Evolutionary conservation across 2,113 vertebrate genomes (phyloP).

Genomic region (Nannospalax galili): DNA sequence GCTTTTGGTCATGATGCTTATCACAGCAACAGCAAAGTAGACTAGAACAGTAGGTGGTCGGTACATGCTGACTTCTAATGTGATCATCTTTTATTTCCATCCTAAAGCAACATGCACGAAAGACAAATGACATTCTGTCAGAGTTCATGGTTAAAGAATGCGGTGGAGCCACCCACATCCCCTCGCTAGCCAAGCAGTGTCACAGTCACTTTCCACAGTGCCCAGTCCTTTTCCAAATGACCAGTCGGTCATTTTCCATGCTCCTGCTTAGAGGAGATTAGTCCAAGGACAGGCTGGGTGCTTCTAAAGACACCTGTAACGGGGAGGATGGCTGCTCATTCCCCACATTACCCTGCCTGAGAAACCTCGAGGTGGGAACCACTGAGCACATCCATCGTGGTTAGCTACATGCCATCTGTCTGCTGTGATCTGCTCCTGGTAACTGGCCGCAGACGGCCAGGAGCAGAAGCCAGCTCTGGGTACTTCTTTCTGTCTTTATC

Average conservation of each 20-base stretch:
- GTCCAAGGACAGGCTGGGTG: too few relatives aligned
- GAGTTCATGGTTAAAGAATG: neutral
- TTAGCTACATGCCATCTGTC: fast-evolving
- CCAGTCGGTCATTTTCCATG: neutral
- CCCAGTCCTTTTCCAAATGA: neutral
- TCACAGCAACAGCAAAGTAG: too few relatives aligned
- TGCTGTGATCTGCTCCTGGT: fast-evolving
- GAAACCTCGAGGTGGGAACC: neutral
- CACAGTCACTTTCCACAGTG: too few relatives aligned
- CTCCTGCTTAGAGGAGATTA: neutral
- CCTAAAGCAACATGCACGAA: too few relatives aligned
- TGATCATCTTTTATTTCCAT: neutral
- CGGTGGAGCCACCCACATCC: too few relatives aligned
- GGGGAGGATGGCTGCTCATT: neutral
- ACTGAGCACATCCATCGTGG: fast-evolving
- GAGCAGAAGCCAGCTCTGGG: neutral
- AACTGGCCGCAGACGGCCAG: neutral
- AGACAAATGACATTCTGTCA: neutral
- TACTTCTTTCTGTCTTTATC: neutral
- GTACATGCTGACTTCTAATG: neutral
- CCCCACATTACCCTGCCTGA: neutral
- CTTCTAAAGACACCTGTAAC: neutral
- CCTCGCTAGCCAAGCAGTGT: neutral
- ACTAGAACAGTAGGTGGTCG: neutral
- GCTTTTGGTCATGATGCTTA: too few relatives aligned